phyloP scores from a whole-genome alignment of 2,888 invertebrate species.

The Melanophora roralis region DNA sequence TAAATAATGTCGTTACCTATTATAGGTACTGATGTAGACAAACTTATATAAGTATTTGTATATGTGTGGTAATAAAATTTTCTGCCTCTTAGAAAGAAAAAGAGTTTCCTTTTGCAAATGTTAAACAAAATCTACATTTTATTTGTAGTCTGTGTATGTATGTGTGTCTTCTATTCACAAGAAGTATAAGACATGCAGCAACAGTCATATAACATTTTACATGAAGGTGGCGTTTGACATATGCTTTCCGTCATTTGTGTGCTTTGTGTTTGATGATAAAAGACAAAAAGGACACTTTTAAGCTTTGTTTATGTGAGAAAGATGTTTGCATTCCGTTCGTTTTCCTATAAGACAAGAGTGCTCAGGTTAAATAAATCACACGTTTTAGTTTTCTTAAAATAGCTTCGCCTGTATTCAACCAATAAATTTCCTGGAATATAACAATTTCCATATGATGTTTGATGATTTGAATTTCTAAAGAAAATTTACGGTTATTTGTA shows the following conservation, averaged over 20 bases:
- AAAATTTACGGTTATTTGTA: slow-evolving; percentile 29
- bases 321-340: not conserved
- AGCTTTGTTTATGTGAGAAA: slow-evolving; percentile 55
- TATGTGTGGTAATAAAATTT: slow-evolving; percentile 41
- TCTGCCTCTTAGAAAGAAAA: not conserved
- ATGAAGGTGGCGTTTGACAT: slow-evolving; percentile 62
- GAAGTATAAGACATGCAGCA: slow-evolving; percentile 17
- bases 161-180: not conserved
- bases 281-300: slow-evolving; percentile 51
- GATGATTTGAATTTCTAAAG: slow-evolving; percentile 26
- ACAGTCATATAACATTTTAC: slow-evolving; percentile 29
- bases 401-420: not conserved
- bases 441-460: slow-evolving; percentile 25
- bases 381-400: slow-evolving; percentile 31
- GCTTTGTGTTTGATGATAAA: not conserved
- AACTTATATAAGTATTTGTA: not conserved
- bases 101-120: slow-evolving; percentile 15
- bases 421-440: slow-evolving; percentile 34
- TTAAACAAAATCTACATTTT: not conserved
- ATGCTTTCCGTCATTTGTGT: slow-evolving; percentile 59
- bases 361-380: slow-evolving; percentile 61
- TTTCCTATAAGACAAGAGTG: slow-evolving; percentile 7
- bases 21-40: not conserved
- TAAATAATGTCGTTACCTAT: slow-evolving; percentile 29
- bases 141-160: no score